A percentile compares a stretch with the other conserved stretches of the same genome.
Evolutionary conservation across 2,888 invertebrate species (phyloP).

Genomic region (Dascillus cervinus): DNA sequence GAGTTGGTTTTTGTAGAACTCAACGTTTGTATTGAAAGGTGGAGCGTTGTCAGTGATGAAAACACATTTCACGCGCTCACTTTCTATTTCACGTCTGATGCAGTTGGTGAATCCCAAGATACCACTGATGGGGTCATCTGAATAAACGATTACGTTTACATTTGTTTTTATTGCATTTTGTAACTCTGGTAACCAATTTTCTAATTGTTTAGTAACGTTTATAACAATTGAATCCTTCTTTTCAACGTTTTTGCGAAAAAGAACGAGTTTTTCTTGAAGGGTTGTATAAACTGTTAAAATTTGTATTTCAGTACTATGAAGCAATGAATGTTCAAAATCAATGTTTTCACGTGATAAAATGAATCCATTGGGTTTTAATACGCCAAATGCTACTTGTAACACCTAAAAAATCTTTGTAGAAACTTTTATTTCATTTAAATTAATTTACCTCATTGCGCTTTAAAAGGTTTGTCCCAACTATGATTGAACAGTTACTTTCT

Average conservation of each 20-base stretch:
- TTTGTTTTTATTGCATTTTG: constrained; percentile 30
- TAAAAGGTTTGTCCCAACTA: constrained; percentile 39
- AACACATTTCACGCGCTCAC: constrained; percentile 50
- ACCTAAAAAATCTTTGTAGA: no score
- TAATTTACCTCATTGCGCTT: constrained; percentile 42
- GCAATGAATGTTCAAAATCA: not conserved
- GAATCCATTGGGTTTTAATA: no score
- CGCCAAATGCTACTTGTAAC: no score
- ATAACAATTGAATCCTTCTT: constrained; percentile 45
- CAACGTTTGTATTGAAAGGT: constrained; percentile 55
- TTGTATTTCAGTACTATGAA: no score
- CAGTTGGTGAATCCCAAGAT: constrained; percentile 85
- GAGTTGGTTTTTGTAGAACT: no score
- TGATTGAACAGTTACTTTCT: constrained; percentile 25
- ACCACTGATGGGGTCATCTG: constrained; percentile 64
- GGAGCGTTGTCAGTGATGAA: constrained; percentile 54
- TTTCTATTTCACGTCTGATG: constrained; percentile 63
- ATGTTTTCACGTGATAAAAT: constrained; percentile 8
- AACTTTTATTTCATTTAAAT: no score
- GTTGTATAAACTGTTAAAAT: no score
- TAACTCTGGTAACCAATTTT: constrained; percentile 47
- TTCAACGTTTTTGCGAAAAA: constrained; percentile 46
- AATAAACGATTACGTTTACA: constrained; percentile 48
- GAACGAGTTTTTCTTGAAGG: no score
- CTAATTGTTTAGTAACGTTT: constrained; percentile 40